Percentiles rank a stretch among this genome's conserved stretches.
phyloP scores from a whole-genome alignment of 2,888 invertebrate species.

The Cataglyphis livida region DNA sequence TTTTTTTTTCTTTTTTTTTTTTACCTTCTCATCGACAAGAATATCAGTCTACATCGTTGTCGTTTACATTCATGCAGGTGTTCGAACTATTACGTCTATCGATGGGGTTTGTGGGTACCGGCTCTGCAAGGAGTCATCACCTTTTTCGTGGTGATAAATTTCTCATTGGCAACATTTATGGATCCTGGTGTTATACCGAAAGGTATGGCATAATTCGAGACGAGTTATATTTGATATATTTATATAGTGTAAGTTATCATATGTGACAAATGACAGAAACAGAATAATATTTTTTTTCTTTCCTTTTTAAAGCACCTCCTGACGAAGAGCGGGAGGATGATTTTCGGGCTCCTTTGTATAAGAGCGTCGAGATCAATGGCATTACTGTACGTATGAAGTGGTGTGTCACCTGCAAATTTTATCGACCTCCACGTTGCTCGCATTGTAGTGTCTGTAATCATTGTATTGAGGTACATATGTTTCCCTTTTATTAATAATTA shows the following conservation, averaged over 20 bases:
- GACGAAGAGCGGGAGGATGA: constrained; percentile 99
- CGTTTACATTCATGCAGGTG: constrained; percentile 89
- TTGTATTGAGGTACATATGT: constrained; percentile 94
- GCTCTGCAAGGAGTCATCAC: constrained; percentile 97
- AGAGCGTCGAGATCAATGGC: constrained; percentile 99
- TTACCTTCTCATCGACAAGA: background rate
- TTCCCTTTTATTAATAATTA: constrained; percentile 5
- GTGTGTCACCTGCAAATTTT: constrained; percentile 99
- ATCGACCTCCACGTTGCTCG: constrained; percentile 99
- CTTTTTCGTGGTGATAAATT: constrained; percentile 99
- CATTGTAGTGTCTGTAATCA: constrained; percentile 99
- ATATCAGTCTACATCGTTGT: background rate
- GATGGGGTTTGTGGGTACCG: constrained; percentile 94
- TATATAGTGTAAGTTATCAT: background rate
- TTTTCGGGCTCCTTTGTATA: constrained; percentile 97
- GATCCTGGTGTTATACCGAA: constrained; percentile 99
- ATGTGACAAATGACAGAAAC: background rate
- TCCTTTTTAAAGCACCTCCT: constrained; percentile 91
- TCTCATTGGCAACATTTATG: constrained; percentile 99
- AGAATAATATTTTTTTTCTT: background rate
- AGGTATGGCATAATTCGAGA: constrained; percentile 88
- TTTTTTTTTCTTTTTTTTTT: background rate
- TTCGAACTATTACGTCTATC: constrained; percentile 91
- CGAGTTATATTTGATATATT: background rate
- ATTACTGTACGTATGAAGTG: constrained; percentile 99